phyloP scores from a whole-genome alignment of 30 jellyfish, hydroid and myxozoan species.

The Hydractinia echinata region DNA sequence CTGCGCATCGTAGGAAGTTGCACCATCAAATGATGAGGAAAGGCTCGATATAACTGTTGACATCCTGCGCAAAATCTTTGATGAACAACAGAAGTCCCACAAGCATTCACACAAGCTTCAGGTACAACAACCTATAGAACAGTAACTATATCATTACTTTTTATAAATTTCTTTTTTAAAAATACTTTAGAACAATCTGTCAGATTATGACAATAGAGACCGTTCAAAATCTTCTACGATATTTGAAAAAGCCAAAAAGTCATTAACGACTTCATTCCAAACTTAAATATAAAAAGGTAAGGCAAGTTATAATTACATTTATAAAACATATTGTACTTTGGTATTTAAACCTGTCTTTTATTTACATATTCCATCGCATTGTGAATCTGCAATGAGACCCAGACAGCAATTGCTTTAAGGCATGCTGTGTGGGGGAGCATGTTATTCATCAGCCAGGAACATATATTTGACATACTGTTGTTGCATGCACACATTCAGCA shows the following conservation, averaged over 20 bases:
- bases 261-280: conserved; percentile 72
- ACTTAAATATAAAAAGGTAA: conserved; percentile 62
- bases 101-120: conserved; percentile 46
- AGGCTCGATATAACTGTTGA: conserved; percentile 53
- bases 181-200: neutral
- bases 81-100: conserved; percentile 73
- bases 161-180: neutral
- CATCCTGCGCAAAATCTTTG: conserved; percentile 67
- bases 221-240: conserved; percentile 67
- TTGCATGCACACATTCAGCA: too few relatives aligned
- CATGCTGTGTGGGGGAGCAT: too few relatives aligned
- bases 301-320: neutral
- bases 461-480: too few relatives aligned
- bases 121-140: conserved; percentile 2
- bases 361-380: too few relatives aligned
- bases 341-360: too few relatives aligned
- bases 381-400: too few relatives aligned
- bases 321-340: too few relatives aligned
- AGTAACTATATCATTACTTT: neutral
- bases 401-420: too few relatives aligned
- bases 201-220: conserved; percentile 36
- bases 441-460: too few relatives aligned
- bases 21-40: conserved; percentile 54
- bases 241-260: conserved; percentile 88
- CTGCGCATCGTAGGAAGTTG: conserved; percentile 39